These are phyloP conservation scores for Bergia sp. DNA, from an alignment of 92 coral and sea anemone genomes.

Conservation along the genomic window DNA sequence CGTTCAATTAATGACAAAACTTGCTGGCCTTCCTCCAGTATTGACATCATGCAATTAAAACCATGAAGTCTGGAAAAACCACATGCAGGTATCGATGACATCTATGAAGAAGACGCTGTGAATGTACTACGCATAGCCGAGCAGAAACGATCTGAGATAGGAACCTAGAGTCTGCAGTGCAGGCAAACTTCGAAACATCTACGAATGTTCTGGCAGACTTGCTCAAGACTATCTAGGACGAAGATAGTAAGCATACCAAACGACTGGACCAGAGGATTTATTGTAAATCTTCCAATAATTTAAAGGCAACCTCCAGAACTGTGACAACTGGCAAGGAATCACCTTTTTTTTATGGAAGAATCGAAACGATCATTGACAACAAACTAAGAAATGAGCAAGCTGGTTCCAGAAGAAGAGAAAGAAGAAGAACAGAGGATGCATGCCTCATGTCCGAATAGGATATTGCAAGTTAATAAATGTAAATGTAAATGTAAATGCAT, in stretches of 20 bases:
- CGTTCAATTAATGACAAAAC: neutral
- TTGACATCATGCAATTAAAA: slow-evolving; percentile 4
- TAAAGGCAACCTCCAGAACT: neutral
- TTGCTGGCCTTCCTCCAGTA: neutral
- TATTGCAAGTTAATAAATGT: neutral
- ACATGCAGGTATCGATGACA: neutral
- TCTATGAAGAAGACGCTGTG: slow-evolving; percentile 10
- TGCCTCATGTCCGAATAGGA: too few species aligned
- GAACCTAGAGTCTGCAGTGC: neutral
- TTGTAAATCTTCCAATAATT: neutral
- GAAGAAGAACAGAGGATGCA: neutral
- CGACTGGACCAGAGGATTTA: slow-evolving; percentile 16
- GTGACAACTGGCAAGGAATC: slow-evolving; percentile 47
- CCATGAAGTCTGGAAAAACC: slow-evolving; percentile 19
- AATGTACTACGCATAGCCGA: too few species aligned
- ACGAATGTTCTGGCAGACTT: neutral
- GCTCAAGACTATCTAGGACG: neutral
- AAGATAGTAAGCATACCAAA: neutral
- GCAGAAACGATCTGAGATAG: too few species aligned
- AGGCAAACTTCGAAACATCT: neutral
- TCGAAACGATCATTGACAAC: neutral
- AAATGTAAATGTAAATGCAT: too few species aligned
- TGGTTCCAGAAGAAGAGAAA: slow-evolving; percentile 1
- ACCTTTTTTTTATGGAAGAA: slow-evolving; percentile 22
- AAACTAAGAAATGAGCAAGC: slow-evolving; percentile 37